These are phyloP conservation scores for Zapornia atra DNA, from an alignment of 2,113 vertebrate genomes.

Conservation along the genomic window DNA sequence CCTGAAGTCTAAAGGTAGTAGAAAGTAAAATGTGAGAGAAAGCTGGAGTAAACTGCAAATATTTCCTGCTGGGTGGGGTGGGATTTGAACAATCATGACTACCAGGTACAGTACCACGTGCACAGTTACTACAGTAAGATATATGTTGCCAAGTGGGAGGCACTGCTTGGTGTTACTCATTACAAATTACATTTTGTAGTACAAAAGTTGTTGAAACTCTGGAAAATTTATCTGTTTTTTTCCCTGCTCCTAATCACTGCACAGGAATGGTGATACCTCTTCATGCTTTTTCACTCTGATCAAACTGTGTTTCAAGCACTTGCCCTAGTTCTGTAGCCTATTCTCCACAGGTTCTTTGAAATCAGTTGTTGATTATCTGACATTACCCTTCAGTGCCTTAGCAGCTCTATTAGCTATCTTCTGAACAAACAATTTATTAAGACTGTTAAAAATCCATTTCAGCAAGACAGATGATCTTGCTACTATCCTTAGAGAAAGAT, in stretches of 20 bases:
- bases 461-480: not conserved
- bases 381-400: not conserved
- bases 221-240: not conserved
- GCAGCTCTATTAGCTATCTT: not conserved
- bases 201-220: not conserved
- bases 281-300: not conserved
- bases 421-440: not conserved
- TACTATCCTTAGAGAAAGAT: not conserved
- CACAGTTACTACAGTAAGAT: not conserved
- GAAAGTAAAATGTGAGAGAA: not conserved
- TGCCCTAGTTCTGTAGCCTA: not conserved
- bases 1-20: not conserved
- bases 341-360: not conserved
- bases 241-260: not conserved
- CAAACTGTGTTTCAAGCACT: not conserved
- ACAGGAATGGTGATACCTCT: not conserved
- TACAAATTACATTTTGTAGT: not conserved
- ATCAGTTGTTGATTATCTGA: not conserved
- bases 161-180: not conserved
- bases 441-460: not conserved
- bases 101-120: rapidly evolving
- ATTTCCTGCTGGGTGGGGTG: not conserved
- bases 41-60: not conserved
- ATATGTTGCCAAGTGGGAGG: not conserved
- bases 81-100: not conserved